Percentiles rank a stretch among this genome's conserved stretches.
These are phyloP conservation scores for Drosophila macrospina DNA, from an alignment of 2,888 invertebrate species.

Conservation along the genomic window DNA sequence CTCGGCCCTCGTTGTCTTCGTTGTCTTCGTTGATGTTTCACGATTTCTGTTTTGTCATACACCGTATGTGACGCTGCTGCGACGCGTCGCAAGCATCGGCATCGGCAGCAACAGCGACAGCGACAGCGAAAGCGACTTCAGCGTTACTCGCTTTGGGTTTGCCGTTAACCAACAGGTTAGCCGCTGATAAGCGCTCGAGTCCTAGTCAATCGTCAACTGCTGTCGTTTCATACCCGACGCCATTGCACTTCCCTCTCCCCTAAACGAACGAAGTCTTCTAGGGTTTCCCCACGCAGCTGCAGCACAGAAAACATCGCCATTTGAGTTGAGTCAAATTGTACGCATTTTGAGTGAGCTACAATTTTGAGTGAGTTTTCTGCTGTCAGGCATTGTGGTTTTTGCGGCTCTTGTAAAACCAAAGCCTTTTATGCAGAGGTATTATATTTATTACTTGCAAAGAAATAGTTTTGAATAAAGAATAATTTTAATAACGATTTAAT, in stretches of 20 bases:
- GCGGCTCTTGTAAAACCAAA: neutral
- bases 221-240: slow-evolving; percentile 33
- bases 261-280: slow-evolving; percentile 26
- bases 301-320: slow-evolving; percentile 44
- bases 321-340: slow-evolving; percentile 41
- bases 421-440: neutral
- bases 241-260: slow-evolving; percentile 23
- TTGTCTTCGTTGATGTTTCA: slow-evolving; percentile 27
- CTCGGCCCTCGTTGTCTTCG: neutral
- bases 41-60: slow-evolving; percentile 55
- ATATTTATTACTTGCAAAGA: neutral
- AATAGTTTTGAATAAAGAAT: neutral
- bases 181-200: slow-evolving; percentile 73
- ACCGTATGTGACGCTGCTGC: slow-evolving; percentile 28
- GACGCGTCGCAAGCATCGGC: neutral
- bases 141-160: slow-evolving; percentile 10
- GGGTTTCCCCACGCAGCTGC: slow-evolving; percentile 31
- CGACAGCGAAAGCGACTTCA: slow-evolving; percentile 7
- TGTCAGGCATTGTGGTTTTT: slow-evolving; percentile 2
- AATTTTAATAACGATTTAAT: neutral
- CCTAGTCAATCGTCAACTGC: slow-evolving; percentile 22
- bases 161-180: slow-evolving; percentile 75
- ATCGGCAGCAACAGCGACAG: slow-evolving; percentile 4
- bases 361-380: slow-evolving; percentile 36
- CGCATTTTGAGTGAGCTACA: neutral